Conservation (phyloP, 1,140 invertebrate species). For the Drosophila littoralis region DNA sequence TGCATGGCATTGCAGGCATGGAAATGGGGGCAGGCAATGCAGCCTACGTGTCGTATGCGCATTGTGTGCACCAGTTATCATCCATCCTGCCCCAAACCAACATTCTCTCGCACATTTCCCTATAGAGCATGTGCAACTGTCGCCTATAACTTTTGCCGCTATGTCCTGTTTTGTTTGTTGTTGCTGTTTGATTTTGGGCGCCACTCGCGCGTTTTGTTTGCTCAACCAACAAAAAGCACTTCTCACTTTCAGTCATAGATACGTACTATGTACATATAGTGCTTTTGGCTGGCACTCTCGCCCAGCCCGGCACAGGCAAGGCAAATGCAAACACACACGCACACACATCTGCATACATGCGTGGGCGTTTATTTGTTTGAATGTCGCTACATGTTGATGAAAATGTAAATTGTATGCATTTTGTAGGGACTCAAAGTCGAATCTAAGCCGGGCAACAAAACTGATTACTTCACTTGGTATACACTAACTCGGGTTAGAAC, state of each 20-base stretch:
- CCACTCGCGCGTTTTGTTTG: constrained; percentile 55
- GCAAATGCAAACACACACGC: constrained; percentile 28
- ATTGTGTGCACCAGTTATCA: constrained; percentile 48
- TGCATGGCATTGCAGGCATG: constrained; percentile 26
- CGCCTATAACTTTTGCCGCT: constrained; percentile 55
- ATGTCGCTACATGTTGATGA: constrained; percentile 61
- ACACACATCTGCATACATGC: background rate
- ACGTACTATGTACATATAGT: constrained; percentile 44
- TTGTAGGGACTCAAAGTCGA: constrained; percentile 24
- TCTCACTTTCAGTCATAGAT: constrained; percentile 64
- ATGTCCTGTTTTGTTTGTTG: constrained; percentile 37
- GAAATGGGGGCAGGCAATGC: constrained; percentile 12
- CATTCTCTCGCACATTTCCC: constrained; percentile 20
- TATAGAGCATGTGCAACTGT: constrained; percentile 54
- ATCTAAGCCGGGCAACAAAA: constrained; percentile 35
- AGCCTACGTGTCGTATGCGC: constrained; percentile 72
- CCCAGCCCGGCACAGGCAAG: background rate
- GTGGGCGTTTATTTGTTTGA: constrained; percentile 55
- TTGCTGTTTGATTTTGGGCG: constrained; percentile 59
- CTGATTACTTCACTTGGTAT: constrained; percentile 39
- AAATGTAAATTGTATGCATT: constrained; percentile 78
- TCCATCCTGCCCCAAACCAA: constrained; percentile 5
- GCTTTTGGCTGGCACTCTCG: constrained; percentile 11
- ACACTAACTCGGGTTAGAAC: constrained; percentile 16
- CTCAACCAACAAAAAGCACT: constrained; percentile 60